Percentiles rank a stretch among this genome's conserved stretches.
Conservation (phyloP, 30 jellyfish, hydroid and myxozoan species). For the Hydractinia echinata region DNA sequence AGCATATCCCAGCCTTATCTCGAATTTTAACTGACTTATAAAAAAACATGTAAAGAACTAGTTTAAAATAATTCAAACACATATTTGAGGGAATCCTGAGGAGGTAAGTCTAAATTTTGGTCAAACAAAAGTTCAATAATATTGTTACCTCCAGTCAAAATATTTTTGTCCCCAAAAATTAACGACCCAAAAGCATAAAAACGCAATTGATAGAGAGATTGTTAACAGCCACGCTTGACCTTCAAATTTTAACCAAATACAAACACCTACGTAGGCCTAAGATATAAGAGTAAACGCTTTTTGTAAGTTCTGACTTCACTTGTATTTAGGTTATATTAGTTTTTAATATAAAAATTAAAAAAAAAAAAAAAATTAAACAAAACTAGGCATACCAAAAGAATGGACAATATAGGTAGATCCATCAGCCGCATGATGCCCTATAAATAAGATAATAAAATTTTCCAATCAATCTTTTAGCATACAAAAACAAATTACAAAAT, state of each 20-base stretch:
- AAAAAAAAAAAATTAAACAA: background rate
- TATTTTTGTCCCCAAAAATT: constrained; percentile 45
- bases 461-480: background rate
- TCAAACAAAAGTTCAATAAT: background rate
- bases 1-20: too few relatives aligned
- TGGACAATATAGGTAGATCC: constrained; percentile 58
- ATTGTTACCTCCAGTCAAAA: constrained; percentile 69
- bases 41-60: background rate
- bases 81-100: too few relatives aligned
- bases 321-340: background rate
- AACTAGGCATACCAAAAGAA: constrained; percentile 33
- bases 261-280: constrained; percentile 55
- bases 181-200: constrained; percentile 64
- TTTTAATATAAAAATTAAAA: background rate
- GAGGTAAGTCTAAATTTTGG: background rate
- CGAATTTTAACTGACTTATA: too few relatives aligned
- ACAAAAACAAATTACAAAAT: too few relatives aligned
- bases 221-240: constrained; percentile 78
- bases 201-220: constrained; percentile 29
- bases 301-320: background rate
- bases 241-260: constrained; percentile 63
- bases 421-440: constrained; percentile 56
- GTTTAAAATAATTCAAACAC: too few relatives aligned
- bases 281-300: background rate
- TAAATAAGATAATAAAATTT: background rate